Evolutionary conservation across 2,797 vertebrate genomes (phyloP).

Genomic region (Bradypodion ventrale): DNA sequence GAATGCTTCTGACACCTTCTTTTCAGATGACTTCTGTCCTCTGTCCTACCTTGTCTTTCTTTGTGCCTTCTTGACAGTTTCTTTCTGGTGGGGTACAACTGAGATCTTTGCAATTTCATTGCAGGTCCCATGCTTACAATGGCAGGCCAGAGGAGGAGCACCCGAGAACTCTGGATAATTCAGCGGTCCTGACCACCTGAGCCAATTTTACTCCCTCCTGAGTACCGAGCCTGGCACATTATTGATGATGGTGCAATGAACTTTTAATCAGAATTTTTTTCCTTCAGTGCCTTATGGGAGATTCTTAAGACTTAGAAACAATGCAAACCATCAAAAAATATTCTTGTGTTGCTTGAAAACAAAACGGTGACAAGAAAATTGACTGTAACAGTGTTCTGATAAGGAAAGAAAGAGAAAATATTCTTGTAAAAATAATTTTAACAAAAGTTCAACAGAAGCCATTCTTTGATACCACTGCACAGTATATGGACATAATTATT

Average conservation of each 20-base stretch:
- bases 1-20: not conserved
- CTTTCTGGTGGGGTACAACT: conserved; percentile 25
- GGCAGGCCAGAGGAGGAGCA: conserved; percentile 73
- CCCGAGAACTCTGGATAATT: conserved; percentile 80
- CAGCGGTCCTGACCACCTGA: conserved; percentile 83
- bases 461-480: conserved; percentile 97
- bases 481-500: conserved; percentile 82
- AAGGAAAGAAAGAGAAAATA: conserved; percentile 60
- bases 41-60: conserved; percentile 19
- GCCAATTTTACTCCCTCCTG: conserved; percentile 79
- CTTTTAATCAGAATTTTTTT: conserved; percentile 90
- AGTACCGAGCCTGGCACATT: conserved; percentile 83
- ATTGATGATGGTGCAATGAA: conserved; percentile 92
- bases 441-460: conserved; percentile 87
- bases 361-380: conserved; percentile 73
- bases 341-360: conserved; percentile 92
- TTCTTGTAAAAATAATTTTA: conserved; percentile 74
- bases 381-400: conserved; percentile 73
- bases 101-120: conserved; percentile 66
- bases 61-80: conserved; percentile 32
- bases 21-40: not conserved
- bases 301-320: conserved; percentile 91
- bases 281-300: conserved; percentile 99
- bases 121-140: conserved; percentile 71
- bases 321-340: conserved; percentile 95